Evolutionary conservation across 2,888 invertebrate species (phyloP).

Genomic region (Dasysyrphus tricinctus): DNA sequence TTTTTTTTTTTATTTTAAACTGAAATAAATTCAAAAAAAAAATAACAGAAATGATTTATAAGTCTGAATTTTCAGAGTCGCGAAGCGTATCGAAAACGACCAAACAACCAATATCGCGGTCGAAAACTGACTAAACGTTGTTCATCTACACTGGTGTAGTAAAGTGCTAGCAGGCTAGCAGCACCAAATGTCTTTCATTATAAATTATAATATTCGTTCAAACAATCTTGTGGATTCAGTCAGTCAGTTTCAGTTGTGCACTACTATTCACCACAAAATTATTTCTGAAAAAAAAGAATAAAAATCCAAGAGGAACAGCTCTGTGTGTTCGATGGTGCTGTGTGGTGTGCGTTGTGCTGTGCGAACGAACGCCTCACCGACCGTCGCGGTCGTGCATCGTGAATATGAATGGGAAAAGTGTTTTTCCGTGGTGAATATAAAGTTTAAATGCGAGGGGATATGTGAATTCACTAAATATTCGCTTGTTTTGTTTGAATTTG

Average conservation of each 20-base stretch:
- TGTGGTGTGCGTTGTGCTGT: constrained; percentile 4
- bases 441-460: neutral
- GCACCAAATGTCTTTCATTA: constrained; percentile 41
- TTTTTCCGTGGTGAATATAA: constrained; percentile 37
- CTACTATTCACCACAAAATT: constrained; percentile 42
- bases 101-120: constrained; percentile 74
- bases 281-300: constrained; percentile 1
- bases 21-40: constrained; percentile 31
- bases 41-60: constrained; percentile 26
- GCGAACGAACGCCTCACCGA: neutral
- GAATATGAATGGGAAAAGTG: constrained; percentile 39
- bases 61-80: constrained; percentile 54
- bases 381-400: neutral
- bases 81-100: constrained; percentile 70
- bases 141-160: constrained; percentile 60
- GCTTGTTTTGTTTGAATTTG: constrained; percentile 1
- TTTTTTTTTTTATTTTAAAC: constrained; percentile 19
- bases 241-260: constrained; percentile 34
- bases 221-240: constrained; percentile 42
- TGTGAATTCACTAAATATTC: constrained; percentile 2
- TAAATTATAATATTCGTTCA: constrained; percentile 32
- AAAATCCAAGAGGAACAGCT: constrained; percentile 16
- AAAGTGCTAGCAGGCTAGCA: constrained; percentile 59
- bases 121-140: constrained; percentile 71
- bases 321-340: constrained; percentile 8